Evolutionary conservation across 2,888 invertebrate genomes (phyloP).

Genomic region (Platycheirus albimanus): DNA sequence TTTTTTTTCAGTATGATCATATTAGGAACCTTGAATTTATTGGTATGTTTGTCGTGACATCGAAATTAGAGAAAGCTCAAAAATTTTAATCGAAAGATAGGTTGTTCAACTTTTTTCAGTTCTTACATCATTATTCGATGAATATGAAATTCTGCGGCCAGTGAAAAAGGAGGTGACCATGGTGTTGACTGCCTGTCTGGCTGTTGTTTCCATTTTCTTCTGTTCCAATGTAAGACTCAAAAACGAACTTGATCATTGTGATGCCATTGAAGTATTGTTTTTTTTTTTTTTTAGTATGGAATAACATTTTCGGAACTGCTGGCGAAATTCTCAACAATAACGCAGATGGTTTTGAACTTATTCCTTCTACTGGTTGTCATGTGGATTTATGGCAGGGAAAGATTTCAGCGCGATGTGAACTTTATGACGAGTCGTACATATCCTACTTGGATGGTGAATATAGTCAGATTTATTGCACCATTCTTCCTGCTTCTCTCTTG

Average conservation of each 20-base stretch:
- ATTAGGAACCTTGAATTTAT: conserved; percentile 88
- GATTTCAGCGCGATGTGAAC: conserved; percentile 86
- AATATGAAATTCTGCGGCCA: conserved; percentile 77
- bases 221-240: conserved; percentile 79
- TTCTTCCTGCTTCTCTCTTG: conserved; percentile 68
- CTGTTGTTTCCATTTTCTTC: conserved; percentile 76
- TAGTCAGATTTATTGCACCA: conserved; percentile 80
- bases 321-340: conserved; percentile 68
- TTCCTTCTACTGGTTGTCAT: conserved; percentile 91
- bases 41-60: too few relatives aligned
- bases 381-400: conserved; percentile 90
- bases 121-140: conserved; percentile 79
- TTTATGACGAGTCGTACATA: conserved; percentile 89
- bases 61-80: conserved; percentile 80
- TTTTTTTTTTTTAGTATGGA: conserved; percentile 76
- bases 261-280: neutral
- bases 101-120: conserved; percentile 42
- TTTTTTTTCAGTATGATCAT: conserved; percentile 91
- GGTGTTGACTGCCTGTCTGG: conserved; percentile 74
- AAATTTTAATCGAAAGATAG: neutral
- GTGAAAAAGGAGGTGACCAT: conserved; percentile 76
- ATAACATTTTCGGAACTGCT: conserved; percentile 75
- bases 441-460: conserved; percentile 81
- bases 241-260: too few relatives aligned
- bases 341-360: conserved; percentile 80